Evolutionary conservation across 2,888 invertebrate species (phyloP).

Genomic region (Luperina testacea): DNA sequence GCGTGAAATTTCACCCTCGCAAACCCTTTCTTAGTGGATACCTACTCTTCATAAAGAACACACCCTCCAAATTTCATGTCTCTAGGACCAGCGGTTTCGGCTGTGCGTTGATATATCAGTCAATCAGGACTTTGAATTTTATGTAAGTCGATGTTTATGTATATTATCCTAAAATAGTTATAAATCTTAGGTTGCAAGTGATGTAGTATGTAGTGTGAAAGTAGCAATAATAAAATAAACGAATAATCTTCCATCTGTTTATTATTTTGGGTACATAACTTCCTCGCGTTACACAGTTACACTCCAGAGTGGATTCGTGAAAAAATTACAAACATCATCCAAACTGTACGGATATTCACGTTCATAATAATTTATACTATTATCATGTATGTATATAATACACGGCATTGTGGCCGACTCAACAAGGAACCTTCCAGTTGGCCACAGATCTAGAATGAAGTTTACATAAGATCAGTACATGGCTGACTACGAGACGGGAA

Average conservation of each 20-base stretch:
- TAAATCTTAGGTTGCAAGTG: background rate
- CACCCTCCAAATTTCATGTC: too few species aligned
- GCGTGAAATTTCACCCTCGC: too few species aligned
- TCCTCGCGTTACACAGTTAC: slow-evolving; percentile 76
- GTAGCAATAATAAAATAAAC: slow-evolving; percentile 42
- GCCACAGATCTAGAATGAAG: slow-evolving; percentile 54
- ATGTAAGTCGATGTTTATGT: background rate
- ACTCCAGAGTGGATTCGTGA: slow-evolving; percentile 76
- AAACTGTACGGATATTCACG: slow-evolving; percentile 65
- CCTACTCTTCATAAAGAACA: too few species aligned
- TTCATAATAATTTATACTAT: slow-evolving; percentile 68
- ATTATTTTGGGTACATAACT: slow-evolving; percentile 82
- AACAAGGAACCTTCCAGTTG: slow-evolving; percentile 28
- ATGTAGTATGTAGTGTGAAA: background rate
- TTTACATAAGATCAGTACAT: slow-evolving; percentile 59
- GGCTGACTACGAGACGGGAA: slow-evolving; percentile 13
- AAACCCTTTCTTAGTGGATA: too few species aligned
- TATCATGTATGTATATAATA: slow-evolving; percentile 63
- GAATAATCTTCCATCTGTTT: slow-evolving; percentile 76
- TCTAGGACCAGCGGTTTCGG: too few species aligned
- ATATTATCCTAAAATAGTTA: background rate
- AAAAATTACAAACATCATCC: slow-evolving; percentile 83
- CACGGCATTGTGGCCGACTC: slow-evolving; percentile 58
- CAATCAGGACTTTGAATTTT: too few species aligned
- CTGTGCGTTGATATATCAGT: too few species aligned